Evolutionary conservation across 2,888 invertebrate genomes (phyloP), one percentile per base, ranked within the genome.

Genomic region (Fissipunctia ypsillon): DNA sequence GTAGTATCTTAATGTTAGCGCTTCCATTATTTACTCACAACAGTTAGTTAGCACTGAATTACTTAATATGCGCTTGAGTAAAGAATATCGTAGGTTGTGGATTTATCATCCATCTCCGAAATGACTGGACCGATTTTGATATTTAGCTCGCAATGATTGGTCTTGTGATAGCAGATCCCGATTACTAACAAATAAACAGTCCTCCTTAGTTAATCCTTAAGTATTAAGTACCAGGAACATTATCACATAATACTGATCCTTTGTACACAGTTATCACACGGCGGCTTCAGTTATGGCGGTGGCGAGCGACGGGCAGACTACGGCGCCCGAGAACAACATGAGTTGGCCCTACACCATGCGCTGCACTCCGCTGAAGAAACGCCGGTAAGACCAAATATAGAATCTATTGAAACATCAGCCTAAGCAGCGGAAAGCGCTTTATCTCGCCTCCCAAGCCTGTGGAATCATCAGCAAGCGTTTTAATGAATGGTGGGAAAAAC

Each of bases 311-410:
- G 97, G 6, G 96, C 97, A 83, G 97, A 97, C 89, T 97, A 97
- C 89, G 96, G 97, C 1, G 97, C 97, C 4, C 91, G 97, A 71
- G 97, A 97, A 78, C 97, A 97, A 84, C 98, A 98, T 88, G 97
- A 98, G 78, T 96, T 98, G 84, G 98, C 98, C 66, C 94, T 98
- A 68, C 98, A 98, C 91, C 98, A 98, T 92, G 98, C 98, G n/a
- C 96, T 98, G 72, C 98, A 98, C 84, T 97, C 97, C 88, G 97
- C 97, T 4, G 97, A 97, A 73, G 96, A 96, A 80, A 90, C 95
- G 66, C 92, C 97, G 97, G 94, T 97, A 95, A 90, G 95, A 38
- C 38, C 9, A 35, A 68, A 35, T 28, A 9, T n/a, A n/a, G n/a
- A n/a, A n/a, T 14, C 2, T 2, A 19, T 25, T 54, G 12, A 41